phyloP scores from a whole-genome alignment of 2,113 vertebrate genomes.

The Strix aluco region DNA sequence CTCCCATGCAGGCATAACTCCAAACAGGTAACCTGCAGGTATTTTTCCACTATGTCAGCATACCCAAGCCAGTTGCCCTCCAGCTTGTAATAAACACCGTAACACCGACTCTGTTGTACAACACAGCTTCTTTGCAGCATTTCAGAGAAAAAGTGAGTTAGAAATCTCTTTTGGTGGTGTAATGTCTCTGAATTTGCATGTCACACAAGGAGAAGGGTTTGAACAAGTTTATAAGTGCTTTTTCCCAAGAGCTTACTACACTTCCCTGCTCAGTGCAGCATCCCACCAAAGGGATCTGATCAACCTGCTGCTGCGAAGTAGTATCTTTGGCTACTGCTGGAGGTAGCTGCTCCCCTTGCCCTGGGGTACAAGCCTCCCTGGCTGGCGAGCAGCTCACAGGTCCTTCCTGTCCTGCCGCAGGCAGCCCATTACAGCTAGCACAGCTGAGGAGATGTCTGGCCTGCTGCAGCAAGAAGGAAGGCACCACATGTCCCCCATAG shows the following conservation, averaged over 20 bases:
- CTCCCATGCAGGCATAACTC: not conserved
- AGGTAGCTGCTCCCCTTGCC: not conserved
- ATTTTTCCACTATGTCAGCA: constrained; percentile 62
- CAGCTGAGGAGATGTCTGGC: not conserved
- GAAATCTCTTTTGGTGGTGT: not conserved
- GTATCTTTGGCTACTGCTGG: not conserved
- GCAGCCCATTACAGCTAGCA: not conserved
- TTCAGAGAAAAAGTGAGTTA: not conserved
- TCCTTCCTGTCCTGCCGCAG: not conserved
- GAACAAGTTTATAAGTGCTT: not conserved
- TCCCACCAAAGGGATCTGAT: not conserved
- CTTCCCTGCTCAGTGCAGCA: not conserved
- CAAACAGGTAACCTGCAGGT: constrained; percentile 43
- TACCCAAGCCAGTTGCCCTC: not conserved
- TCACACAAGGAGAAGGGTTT: not conserved
- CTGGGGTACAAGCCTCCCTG: not conserved
- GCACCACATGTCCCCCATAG: not conserved
- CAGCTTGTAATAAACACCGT: not conserved
- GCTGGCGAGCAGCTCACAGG: not conserved
- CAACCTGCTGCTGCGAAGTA: not conserved
- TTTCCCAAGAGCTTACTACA: not conserved
- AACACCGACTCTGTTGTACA: fast-evolving
- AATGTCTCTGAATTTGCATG: not conserved
- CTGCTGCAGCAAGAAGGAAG: not conserved
- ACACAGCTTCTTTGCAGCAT: not conserved